phyloP scores from a whole-genome alignment of 1,140 invertebrate species.

The Bombus huntii region DNA sequence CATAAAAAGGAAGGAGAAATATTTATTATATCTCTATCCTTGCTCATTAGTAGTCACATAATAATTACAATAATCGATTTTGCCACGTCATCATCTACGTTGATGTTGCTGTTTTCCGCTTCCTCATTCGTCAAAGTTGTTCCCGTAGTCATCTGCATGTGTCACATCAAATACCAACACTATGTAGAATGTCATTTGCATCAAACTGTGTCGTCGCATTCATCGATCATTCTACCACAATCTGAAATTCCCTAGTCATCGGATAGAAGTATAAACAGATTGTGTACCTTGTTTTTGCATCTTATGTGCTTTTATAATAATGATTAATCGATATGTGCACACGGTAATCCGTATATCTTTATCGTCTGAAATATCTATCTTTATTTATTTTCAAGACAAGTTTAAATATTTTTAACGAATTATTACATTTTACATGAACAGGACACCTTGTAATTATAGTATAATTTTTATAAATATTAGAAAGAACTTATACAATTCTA shows the following conservation, averaged over 20 bases:
- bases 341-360: neutral
- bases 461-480: too few relatives aligned
- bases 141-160: neutral
- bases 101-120: neutral
- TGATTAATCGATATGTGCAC: neutral
- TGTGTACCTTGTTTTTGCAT: neutral
- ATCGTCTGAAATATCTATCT: neutral
- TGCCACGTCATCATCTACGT: neutral
- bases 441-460: too few relatives aligned
- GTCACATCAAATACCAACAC: slow-evolving; percentile 12
- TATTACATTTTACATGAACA: too few relatives aligned
- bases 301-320: neutral
- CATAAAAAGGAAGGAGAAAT: neutral
- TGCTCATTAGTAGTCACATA: neutral
- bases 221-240: slow-evolving; percentile 9
- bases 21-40: neutral
- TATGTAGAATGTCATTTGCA: slow-evolving; percentile 8
- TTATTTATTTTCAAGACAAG: neutral
- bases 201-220: neutral
- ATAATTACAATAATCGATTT: neutral
- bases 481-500: too few relatives aligned
- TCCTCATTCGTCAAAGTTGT: slow-evolving; percentile 8
- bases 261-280: neutral
- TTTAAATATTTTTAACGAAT: too few relatives aligned
- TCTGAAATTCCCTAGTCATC: neutral